Evolutionary conservation across 2,888 invertebrate genomes (phyloP), one percentile per base, ranked within the genome.

Genomic region (Vesta saturnalis): DNA sequence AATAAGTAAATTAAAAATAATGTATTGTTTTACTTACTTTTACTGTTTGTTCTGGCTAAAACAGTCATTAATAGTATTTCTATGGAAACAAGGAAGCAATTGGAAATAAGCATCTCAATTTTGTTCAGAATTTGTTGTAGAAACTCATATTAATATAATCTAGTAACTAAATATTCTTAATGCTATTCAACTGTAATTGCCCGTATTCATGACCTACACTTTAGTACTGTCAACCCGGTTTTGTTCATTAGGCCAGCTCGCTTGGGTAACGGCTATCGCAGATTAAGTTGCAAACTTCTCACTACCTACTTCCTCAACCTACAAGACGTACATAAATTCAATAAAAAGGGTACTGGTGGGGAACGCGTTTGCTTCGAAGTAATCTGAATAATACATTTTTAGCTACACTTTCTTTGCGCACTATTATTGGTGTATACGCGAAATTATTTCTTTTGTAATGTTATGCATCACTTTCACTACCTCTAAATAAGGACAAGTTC

Each of bases 381-480:
- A n/a, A n/a, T n/a, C n/a, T n/a, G n/a, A n/a, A n/a, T n/a, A n/a
- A 18, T 15, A 43, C 43, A 23, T 39, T 49, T 49, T 5, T 43
- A n/a, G 23, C 22, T 46, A 10, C 23, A 47, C 59, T 47, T 59
- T 46, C 47, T n/a, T n/a, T n/a, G n/a, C n/a, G n/a, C n/a, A n/a
- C n/a, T n/a, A n/a, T n/a, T n/a, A n/a, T n/a, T n/a, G n/a, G n/a
- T 23, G 23, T 23, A 23, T 19, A 21, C 4, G 15, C 47, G 10
- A 49, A 16, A n/a, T 19, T 1, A 12, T 43, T 6, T 23, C 10
- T 8, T n/a, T 22, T 56, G 16, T 57, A 61, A 39, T 67, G n/a
- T n/a, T n/a, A n/a, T 49, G 61, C 61, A 57, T 57, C 60, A 67
- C 67, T 67, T 67, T 67, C 67, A 67, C 67, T 67, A 15, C 23